Percentiles rank a stretch among this genome's conserved stretches.
These are phyloP conservation scores for Mus musculus DNA, from an alignment of 2,113 vertebrate species.

Conservation along the genomic window DNA sequence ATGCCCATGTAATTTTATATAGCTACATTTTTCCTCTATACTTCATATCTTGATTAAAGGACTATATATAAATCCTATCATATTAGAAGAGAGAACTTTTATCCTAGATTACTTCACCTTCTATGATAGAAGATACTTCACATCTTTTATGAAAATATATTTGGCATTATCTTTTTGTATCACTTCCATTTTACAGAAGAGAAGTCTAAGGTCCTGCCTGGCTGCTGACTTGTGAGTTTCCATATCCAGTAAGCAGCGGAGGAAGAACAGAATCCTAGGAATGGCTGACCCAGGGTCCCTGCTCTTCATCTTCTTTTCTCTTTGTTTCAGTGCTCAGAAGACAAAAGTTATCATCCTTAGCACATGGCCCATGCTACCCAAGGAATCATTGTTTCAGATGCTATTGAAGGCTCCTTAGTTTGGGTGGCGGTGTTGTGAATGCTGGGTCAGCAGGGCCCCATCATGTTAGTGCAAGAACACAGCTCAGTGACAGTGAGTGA, in stretches of 20 bases:
- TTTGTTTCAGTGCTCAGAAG: not conserved
- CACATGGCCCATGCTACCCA: not conserved
- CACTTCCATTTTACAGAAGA: not conserved
- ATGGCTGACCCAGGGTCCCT: not conserved
- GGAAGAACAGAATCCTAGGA: not conserved
- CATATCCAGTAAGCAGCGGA: not conserved
- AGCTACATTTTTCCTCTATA: not conserved
- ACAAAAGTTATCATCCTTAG: not conserved
- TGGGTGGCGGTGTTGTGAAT: not conserved
- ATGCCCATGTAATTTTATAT: not conserved
- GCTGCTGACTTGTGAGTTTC: not conserved
- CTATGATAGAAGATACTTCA: not conserved
- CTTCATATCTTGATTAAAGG: not conserved
- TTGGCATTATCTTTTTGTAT: not conserved
- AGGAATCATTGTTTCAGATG: not conserved
- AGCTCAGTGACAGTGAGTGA: not conserved
- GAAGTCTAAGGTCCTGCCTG: not conserved
- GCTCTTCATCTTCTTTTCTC: not conserved
- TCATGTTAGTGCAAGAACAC: not conserved
- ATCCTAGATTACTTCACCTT: not conserved
- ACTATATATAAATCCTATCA: not conserved
- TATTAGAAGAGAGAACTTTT: not conserved
- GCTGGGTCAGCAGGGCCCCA: not conserved
- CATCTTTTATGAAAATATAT: not conserved
- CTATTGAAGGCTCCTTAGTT: not conserved